Evolutionary conservation across 2,113 vertebrate species (phyloP).

Genomic region (Pterophyllum scalare): DNA sequence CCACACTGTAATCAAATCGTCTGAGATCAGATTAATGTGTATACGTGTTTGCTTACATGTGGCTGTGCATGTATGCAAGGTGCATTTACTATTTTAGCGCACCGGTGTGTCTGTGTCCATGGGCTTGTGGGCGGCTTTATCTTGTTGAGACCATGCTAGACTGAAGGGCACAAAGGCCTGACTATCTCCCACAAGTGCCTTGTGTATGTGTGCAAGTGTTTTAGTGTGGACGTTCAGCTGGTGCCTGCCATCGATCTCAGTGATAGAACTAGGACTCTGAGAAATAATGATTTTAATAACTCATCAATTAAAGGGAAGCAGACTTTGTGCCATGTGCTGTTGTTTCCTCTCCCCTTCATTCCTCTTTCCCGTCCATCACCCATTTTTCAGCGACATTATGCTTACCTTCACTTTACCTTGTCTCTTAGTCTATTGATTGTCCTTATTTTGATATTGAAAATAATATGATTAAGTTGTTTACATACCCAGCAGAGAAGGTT

Average conservation of each 20-base stretch:
- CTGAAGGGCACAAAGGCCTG: slow-evolving; percentile 37
- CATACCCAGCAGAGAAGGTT: not conserved
- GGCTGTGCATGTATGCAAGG: not conserved
- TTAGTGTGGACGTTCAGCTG: not conserved
- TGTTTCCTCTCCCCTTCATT: slow-evolving; percentile 32
- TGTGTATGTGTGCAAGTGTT: slow-evolving; percentile 13
- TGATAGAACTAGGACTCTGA: slow-evolving; percentile 67
- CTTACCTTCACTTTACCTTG: slow-evolving; percentile 6
- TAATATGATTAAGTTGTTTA: slow-evolving; percentile 45
- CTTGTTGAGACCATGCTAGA: not conserved
- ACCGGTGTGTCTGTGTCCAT: not conserved
- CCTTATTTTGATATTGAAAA: slow-evolving; percentile 50
- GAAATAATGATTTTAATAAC: slow-evolving; percentile 75
- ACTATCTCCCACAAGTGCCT: slow-evolving; percentile 25
- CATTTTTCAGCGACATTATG: slow-evolving; percentile 39
- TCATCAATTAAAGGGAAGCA: slow-evolving; percentile 68
- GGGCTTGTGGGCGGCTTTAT: not conserved
- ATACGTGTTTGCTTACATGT: not conserved
- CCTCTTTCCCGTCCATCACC: slow-evolving; percentile 23
- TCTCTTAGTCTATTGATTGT: slow-evolving; percentile 46
- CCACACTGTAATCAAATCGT: slow-evolving; percentile 27
- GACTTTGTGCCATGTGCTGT: slow-evolving; percentile 32
- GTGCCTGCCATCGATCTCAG: slow-evolving; percentile 57
- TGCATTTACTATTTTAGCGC: slow-evolving; percentile 1
- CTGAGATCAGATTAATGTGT: slow-evolving; percentile 29